These are phyloP conservation scores for Erpobdella octoculata DNA, from an alignment of 2,888 invertebrate species.

Conservation along the genomic window DNA sequence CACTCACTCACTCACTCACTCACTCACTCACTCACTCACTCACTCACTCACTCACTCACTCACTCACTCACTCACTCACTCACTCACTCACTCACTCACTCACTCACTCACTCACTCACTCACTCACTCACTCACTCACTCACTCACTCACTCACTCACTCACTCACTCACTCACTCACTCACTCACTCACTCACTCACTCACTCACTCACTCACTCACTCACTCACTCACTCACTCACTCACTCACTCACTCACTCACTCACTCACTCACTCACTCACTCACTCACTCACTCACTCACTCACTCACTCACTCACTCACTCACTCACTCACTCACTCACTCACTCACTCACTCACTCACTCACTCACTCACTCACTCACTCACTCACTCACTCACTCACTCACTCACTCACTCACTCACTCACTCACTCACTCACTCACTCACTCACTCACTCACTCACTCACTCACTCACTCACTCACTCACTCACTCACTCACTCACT, in stretches of 20 bases:
- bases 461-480: background rate
- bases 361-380: background rate
- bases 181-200: background rate
- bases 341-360: background rate
- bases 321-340: background rate
- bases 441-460: background rate
- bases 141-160: background rate
- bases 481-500: background rate
- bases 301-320: background rate
- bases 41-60: no score
- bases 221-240: constrained; percentile 5
- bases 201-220: constrained; percentile 1
- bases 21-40: no score
- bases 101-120: no score
- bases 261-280: background rate
- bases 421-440: background rate
- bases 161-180: constrained; percentile 9
- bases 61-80: no score
- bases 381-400: background rate
- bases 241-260: background rate
- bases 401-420: background rate
- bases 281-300: background rate
- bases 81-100: no score
- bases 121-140: no score
- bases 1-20: no score